Conservation (phyloP, 2,888 invertebrate genomes). For the Platypus cylindrus region DNA sequence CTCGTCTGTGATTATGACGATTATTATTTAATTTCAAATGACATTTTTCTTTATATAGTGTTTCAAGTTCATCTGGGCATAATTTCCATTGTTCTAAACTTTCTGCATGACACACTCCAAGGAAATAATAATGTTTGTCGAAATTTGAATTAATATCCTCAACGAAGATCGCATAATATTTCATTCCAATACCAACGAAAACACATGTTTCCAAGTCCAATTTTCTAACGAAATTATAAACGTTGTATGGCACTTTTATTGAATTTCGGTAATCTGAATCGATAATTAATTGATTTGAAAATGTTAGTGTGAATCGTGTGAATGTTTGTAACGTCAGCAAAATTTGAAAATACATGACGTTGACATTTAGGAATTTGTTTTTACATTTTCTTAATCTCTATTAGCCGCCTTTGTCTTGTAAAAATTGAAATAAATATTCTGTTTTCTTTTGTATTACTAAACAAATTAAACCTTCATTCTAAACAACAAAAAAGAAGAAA, state of each 20-base stretch:
- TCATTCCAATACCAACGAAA: conserved; percentile 36
- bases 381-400: no score
- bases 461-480: no score
- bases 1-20: conserved; percentile 21
- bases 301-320: no score
- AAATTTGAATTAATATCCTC: conserved; percentile 18
- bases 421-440: no score
- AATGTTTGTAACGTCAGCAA: no score
- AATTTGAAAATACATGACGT: no score
- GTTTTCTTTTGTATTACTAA: no score
- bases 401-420: no score
- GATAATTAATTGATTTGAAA: no score
- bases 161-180: conserved; percentile 33
- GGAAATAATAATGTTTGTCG: conserved; percentile 30
- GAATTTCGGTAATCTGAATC: no score
- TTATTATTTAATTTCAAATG: conserved; percentile 24
- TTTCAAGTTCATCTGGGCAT: conserved; percentile 30
- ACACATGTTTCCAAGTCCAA: conserved; percentile 36
- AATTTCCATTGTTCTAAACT: conserved; percentile 33
- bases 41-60: conserved; percentile 29
- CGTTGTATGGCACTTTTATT: conserved; percentile 28
- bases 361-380: no score
- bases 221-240: conserved; percentile 30
- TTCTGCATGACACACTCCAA: conserved; percentile 33
- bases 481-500: no score